Percentiles rank a stretch among this genome's conserved stretches.
Evolutionary conservation across 37 sponge, comb jelly and placozoan species (phyloP).

Genomic region (Theonella swinhoei): DNA sequence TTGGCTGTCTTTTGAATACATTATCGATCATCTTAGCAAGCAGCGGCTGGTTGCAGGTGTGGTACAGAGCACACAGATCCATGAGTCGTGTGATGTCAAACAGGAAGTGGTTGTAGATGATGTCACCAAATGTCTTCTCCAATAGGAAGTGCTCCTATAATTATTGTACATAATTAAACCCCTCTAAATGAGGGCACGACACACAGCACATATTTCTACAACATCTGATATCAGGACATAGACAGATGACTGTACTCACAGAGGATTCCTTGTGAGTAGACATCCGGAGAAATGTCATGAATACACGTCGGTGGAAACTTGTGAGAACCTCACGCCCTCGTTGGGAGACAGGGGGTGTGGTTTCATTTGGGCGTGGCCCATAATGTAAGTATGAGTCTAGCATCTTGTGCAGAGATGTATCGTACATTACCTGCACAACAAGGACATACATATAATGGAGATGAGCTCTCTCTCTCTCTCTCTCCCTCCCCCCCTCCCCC

Average conservation of each 20-base stretch:
- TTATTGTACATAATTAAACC: no score
- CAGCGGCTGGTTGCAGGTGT: constrained; percentile 56
- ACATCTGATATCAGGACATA: no score
- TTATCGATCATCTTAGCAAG: constrained; percentile 73
- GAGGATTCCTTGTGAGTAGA: constrained; percentile 75
- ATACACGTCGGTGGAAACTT: constrained; percentile 67
- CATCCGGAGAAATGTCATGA: constrained; percentile 71
- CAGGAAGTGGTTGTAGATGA: constrained; percentile 76
- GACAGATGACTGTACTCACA: no score
- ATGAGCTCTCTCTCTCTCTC: not conserved
- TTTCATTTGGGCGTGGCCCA: constrained; percentile 59
- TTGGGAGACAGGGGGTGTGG: not conserved
- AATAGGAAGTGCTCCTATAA: constrained; percentile 57
- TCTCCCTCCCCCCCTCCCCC: not conserved
- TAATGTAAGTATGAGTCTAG: constrained; percentile 68
- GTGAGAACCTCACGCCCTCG: constrained; percentile 14
- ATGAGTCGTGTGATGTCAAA: constrained; percentile 83
- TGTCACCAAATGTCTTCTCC: constrained; percentile 49
- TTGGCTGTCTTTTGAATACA: constrained; percentile 70
- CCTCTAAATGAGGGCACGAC: no score
- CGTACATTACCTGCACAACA: constrained; percentile 72
- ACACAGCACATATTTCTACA: no score
- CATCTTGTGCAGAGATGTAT: constrained; percentile 65
- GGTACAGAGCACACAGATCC: constrained; percentile 83
- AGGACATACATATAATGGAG: no score